Percentiles rank a stretch among this genome's conserved stretches.
phyloP scores from a whole-genome alignment of 2,113 vertebrate genomes.

The Pipra filicauda region DNA sequence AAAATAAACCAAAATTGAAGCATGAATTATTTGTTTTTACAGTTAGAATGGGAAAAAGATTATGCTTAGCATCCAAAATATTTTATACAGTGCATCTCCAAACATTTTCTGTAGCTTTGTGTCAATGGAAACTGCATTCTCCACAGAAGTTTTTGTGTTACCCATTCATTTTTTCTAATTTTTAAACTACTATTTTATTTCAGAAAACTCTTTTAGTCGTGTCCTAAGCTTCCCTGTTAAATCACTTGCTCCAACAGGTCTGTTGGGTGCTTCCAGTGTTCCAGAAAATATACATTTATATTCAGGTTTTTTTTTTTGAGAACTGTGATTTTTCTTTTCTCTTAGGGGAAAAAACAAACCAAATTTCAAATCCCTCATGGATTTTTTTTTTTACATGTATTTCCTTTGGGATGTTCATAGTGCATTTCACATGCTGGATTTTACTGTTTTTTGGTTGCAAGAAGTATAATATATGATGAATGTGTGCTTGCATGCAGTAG shows the following conservation, averaged over 20 bases:
- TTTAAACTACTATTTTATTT: not conserved
- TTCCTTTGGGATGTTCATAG: not conserved
- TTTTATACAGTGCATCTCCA: not conserved
- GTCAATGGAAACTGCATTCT: not conserved
- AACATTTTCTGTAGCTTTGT: not conserved
- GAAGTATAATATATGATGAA: not conserved
- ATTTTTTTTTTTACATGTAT: not conserved
- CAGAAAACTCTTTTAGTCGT: not conserved
- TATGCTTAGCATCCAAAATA: not conserved
- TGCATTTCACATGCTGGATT: not conserved
- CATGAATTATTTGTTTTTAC: not conserved
- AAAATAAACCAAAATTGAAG: constrained; percentile 22
- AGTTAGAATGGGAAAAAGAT: not conserved
- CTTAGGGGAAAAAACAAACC: not conserved
- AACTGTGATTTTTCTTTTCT: not conserved
- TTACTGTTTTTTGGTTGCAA: not conserved
- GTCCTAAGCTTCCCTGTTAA: not conserved
- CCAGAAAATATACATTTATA: not conserved
- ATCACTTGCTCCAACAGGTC: not conserved
- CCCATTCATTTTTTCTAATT: not conserved
- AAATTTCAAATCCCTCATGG: not conserved
- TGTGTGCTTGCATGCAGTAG: not conserved
- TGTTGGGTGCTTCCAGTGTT: not conserved
- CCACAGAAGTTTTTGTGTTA: not conserved
- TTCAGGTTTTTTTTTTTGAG: not conserved